phyloP scores from a whole-genome alignment of 2,113 vertebrate species.

The Sus scrofa region T2T-Sscrofa CM000813.6:113964001-113964500 shows the following conservation, averaged over 20 bases:
- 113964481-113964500: slow-evolving; percentile 16
- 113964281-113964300: background rate
- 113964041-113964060: background rate
- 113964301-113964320: background rate
- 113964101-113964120: background rate
- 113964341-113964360: background rate
- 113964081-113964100: background rate
- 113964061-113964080: background rate
- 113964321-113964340: background rate
- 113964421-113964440: background rate
- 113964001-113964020: background rate
- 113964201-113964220: background rate
- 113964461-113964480: background rate
- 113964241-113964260: slow-evolving; percentile 13
- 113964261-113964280: background rate
- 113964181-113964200: background rate
- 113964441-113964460: background rate
- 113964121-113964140: background rate
- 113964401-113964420: background rate
- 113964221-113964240: background rate
- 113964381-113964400: background rate
- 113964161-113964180: background rate
- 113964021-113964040: background rate
- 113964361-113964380: background rate
- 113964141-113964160: background rate